Conservation (phyloP, 2,888 invertebrate species). For the Lasioglossum figueresi region DNA sequence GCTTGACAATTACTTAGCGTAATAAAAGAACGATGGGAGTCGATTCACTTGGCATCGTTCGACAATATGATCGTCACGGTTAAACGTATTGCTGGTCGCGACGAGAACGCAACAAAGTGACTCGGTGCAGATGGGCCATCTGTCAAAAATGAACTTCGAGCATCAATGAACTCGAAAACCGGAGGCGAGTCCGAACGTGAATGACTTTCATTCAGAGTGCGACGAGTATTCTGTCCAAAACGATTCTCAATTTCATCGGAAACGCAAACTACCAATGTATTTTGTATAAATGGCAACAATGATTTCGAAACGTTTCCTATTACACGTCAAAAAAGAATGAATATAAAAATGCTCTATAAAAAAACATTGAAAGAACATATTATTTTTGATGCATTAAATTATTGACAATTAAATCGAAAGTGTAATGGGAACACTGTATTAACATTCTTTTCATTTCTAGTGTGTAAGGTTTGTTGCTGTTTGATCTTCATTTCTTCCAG, state of each 20-base stretch:
- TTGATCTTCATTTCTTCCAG: neutral
- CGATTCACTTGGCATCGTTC: slow-evolving; percentile 70
- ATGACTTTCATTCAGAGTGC: slow-evolving; percentile 75
- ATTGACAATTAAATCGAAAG: neutral
- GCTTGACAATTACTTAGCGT: slow-evolving; percentile 82
- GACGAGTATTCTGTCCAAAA: slow-evolving; percentile 47
- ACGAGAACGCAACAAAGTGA: slow-evolving; percentile 71
- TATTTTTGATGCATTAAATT: neutral
- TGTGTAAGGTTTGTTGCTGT: too few relatives aligned
- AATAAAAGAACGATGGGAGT: slow-evolving; percentile 76
- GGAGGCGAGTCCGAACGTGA: slow-evolving; percentile 74
- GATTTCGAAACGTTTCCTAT: neutral
- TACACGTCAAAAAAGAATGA: neutral
- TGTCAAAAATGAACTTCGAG: slow-evolving; percentile 79
- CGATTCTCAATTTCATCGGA: slow-evolving; percentile 47
- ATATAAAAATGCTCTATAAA: neutral
- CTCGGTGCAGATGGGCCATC: slow-evolving; percentile 76
- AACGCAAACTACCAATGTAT: neutral
- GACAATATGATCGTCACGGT: slow-evolving; percentile 66
- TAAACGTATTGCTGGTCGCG: slow-evolving; percentile 51
- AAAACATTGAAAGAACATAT: too few relatives aligned
- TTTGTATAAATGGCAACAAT: neutral
- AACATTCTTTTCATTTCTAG: neutral
- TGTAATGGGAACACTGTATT: neutral
- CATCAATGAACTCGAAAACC: slow-evolving; percentile 82